Base-by-base conservation (phyloP, 2,888 invertebrate species). In the Caenorhabditis plicata region DNA sequence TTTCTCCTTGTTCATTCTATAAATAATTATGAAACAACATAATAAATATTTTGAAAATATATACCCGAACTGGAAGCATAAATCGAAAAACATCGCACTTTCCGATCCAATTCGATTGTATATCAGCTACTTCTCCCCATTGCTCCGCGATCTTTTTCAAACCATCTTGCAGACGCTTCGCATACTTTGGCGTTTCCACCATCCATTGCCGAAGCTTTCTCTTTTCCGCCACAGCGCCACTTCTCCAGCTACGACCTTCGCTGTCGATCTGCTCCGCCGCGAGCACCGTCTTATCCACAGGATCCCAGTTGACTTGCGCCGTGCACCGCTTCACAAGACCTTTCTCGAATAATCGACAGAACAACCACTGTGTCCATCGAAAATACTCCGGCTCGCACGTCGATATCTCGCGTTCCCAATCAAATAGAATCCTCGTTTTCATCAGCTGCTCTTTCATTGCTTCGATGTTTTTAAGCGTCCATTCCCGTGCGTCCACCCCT, bases 221-320 rank as follows among this genome's bases (percentile, higher is more conserved):
- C 77, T 90, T 91, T 82, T 95, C 90, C 7, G 93, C 93, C 83
- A 88, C 87, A 7, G 92, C 95, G 2, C 96, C 95, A 4, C 96
- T 96, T 55, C 98, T 86, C 98, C 98, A 98, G 0, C 78, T 75
- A 11, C 68, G 44, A 17, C 79, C 80, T 9, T 66, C 62, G 7
- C 31, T 42, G 84, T 94, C 93, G 3, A 98, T 93, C 85, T 98
- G 98, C 82, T 98, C 98, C 83, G 95, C 91, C 4, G 96, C 98
- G 64, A 99, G 83, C 1, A 98, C 98, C 3, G 98, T 99, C 82
- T 90, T 84, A 83, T 99, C 98, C 0, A 96, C 86, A 2, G 98
- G 98, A 85, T 99, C 98, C 98, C 98, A 99, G 84, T 95, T 95
- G 15, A 72, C 72, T 36, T 76, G 74, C 15, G 91, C 89, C 88